Evolutionary conservation across 2,797 vertebrate genomes (phyloP).

Genomic region (Scolopax bukidnonensis): DNA sequence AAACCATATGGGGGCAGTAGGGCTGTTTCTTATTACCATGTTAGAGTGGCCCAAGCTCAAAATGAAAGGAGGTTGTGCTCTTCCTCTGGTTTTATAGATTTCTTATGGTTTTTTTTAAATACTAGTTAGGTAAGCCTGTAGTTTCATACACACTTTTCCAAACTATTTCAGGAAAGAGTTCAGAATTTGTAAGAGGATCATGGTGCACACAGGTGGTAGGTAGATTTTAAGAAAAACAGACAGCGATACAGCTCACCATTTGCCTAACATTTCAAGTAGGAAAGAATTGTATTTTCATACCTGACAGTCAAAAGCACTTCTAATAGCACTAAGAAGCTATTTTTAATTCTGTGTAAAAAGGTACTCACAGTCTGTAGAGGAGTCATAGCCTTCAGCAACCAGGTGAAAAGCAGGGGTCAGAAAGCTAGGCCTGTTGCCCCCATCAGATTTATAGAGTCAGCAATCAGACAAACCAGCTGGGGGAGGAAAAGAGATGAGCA

Average conservation of each 20-base stretch:
- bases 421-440: background rate
- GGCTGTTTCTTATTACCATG: background rate
- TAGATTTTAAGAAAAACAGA: background rate
- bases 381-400: background rate
- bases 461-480: background rate
- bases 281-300: background rate
- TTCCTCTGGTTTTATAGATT: background rate
- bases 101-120: background rate
- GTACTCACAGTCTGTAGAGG: background rate
- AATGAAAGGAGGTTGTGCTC: background rate
- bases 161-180: background rate
- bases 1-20: background rate
- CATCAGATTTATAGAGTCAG: background rate
- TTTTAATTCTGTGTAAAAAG: background rate
- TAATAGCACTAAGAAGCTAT: background rate
- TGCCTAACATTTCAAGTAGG: background rate
- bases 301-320: background rate
- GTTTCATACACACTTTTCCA: background rate
- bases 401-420: background rate
- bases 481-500: background rate
- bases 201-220: no score
- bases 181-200: background rate
- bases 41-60: background rate
- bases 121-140: background rate
- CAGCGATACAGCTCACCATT: background rate